Percentiles rank a stretch among this genome's conserved stretches.
These are phyloP conservation scores for Polymixis flavicincta DNA, from an alignment of 2,888 invertebrate genomes.

Conservation along the genomic window DNA sequence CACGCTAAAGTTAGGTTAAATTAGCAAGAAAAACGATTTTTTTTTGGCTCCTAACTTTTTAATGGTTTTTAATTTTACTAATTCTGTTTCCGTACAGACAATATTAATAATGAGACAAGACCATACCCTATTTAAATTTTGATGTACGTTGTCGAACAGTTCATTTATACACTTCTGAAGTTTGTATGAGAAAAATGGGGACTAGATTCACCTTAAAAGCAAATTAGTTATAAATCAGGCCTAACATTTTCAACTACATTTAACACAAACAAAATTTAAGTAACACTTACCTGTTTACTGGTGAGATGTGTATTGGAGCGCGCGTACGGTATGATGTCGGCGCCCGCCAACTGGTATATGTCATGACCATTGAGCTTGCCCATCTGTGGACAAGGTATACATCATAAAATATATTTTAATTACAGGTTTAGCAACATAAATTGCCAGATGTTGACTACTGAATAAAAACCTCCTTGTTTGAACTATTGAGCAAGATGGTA, in stretches of 20 bases:
- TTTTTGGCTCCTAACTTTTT: too few relatives aligned
- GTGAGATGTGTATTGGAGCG: slow-evolving; percentile 96
- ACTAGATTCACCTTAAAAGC: too few relatives aligned
- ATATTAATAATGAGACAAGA: too few relatives aligned
- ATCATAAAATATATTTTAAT: not conserved
- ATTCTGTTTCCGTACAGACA: too few relatives aligned
- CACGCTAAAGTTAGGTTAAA: too few relatives aligned
- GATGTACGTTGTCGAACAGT: too few relatives aligned
- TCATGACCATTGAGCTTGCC: slow-evolving; percentile 95
- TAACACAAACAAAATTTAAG: not conserved
- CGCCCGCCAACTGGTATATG: slow-evolving; percentile 94
- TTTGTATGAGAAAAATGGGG: too few relatives aligned
- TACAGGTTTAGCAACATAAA: not conserved
- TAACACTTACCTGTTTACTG: slow-evolving; percentile 92
- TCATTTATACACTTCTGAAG: too few relatives aligned
- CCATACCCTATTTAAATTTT: too few relatives aligned
- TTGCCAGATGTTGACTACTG: too few relatives aligned
- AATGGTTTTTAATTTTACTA: too few relatives aligned
- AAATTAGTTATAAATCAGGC: not conserved
- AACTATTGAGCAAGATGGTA: not conserved
- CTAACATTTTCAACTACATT: not conserved
- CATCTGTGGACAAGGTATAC: slow-evolving; percentile 83
- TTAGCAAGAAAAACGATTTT: too few relatives aligned
- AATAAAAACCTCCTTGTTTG: not conserved
- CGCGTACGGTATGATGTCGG: slow-evolving; percentile 96